These are phyloP conservation scores for Acrobasis consociella DNA, from an alignment of 2,888 invertebrate species.

Conservation along the genomic window DNA sequence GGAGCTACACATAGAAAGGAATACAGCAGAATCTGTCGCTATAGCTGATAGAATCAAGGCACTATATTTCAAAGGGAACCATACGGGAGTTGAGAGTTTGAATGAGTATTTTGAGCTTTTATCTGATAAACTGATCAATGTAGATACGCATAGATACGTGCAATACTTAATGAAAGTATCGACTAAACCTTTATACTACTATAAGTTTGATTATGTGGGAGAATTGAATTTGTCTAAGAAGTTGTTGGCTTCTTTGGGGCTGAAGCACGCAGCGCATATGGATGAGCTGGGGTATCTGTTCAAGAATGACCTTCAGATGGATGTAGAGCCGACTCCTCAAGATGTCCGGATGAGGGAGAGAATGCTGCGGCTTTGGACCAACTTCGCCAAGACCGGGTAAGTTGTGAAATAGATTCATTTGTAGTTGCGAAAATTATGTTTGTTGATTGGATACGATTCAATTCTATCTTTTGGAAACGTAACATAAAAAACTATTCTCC, in stretches of 20 bases:
- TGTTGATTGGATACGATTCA: too few species aligned
- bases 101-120: constrained; percentile 57
- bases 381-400: constrained; percentile 77
- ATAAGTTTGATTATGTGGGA: constrained; percentile 71
- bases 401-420: constrained; percentile 31
- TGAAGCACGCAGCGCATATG: constrained; percentile 58
- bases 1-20: constrained; percentile 56
- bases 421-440: too few species aligned
- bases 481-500: too few species aligned
- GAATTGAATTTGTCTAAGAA: constrained; percentile 57
- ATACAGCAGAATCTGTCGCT: constrained; percentile 52
- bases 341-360: constrained; percentile 70
- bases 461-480: too few species aligned
- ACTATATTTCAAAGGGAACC: constrained; percentile 60
- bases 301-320: constrained; percentile 57
- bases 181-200: constrained; percentile 66
- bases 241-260: constrained; percentile 38
- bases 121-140: constrained; percentile 58
- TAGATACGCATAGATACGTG: constrained; percentile 62
- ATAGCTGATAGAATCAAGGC: constrained; percentile 57
- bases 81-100: constrained; percentile 49
- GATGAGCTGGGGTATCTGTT: constrained; percentile 73
- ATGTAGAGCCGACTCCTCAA: constrained; percentile 55
- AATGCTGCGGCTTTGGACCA: constrained; percentile 72
- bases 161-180: constrained; percentile 60